These are phyloP conservation scores for Montipora sp. DNA, from an alignment of 64 coral and sea anemone genomes.

Conservation along the genomic window DNA sequence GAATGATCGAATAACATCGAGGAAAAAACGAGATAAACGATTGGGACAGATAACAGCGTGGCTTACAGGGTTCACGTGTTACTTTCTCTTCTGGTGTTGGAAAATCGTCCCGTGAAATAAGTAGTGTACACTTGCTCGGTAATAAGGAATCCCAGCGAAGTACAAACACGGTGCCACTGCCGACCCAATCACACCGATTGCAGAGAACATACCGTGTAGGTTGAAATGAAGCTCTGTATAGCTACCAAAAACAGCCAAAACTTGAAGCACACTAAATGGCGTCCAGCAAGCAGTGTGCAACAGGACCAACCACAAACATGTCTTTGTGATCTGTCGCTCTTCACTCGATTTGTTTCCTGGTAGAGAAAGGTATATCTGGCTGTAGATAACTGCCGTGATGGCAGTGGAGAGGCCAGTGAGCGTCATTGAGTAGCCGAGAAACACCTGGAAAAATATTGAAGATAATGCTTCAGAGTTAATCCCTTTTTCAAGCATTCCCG, in stretches of 20 bases:
- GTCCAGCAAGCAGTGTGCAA: slow-evolving; percentile 91
- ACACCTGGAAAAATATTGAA: slow-evolving; percentile 28
- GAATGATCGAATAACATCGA: too few relatives aligned
- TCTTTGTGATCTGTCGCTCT: slow-evolving; percentile 83
- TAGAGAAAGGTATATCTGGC: slow-evolving; percentile 31
- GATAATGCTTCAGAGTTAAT: not conserved
- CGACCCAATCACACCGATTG: slow-evolving; percentile 87
- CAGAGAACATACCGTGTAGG: slow-evolving; percentile 87
- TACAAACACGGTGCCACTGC: slow-evolving; percentile 79
- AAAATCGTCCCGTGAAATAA: not conserved
- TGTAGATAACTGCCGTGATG: slow-evolving; percentile 64
- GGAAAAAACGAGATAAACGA: too few relatives aligned
- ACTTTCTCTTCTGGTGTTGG: not conserved
- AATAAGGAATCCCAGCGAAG: slow-evolving; percentile 74
- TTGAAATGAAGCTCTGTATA: slow-evolving; percentile 98
- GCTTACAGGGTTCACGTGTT: not conserved
- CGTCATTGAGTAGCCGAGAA: slow-evolving; percentile 80
- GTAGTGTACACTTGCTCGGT: not conserved
- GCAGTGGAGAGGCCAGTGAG: slow-evolving; percentile 77
- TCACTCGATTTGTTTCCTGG: slow-evolving; percentile 66
- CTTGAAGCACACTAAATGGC: slow-evolving; percentile 86
- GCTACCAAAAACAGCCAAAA: slow-evolving; percentile 76
- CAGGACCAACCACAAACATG: slow-evolving; percentile 71
- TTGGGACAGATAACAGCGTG: not conserved
- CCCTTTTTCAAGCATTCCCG: too few relatives aligned